Percentiles rank a stretch among this genome's conserved stretches.
These are phyloP conservation scores for Spatulosminthurus flaviceps DNA, from an alignment of 2,888 invertebrate species.

Conservation along the genomic window DNA sequence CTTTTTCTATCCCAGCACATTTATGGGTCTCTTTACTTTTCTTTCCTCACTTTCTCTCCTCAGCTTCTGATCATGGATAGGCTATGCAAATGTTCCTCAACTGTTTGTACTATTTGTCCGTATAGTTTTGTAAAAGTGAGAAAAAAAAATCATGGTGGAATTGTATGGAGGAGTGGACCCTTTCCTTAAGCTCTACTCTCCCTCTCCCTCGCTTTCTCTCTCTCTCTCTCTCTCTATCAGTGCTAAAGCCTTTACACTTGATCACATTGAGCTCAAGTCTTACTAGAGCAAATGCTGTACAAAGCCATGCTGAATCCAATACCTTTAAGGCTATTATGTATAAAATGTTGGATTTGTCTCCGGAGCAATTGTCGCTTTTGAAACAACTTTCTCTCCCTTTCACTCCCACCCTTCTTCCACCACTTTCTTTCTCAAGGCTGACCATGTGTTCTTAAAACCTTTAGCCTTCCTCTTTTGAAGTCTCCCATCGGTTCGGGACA, in stretches of 20 bases:
- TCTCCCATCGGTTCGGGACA: too few relatives aligned
- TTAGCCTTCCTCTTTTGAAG: too few relatives aligned
- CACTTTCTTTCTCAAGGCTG: too few relatives aligned
- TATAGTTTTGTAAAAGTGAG: neutral
- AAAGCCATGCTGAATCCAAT: conserved; percentile 6
- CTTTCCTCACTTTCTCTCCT: neutral
- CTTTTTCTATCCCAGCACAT: neutral
- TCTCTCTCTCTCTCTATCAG: too few relatives aligned
- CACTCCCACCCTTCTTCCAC: neutral
- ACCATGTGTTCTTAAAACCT: too few relatives aligned
- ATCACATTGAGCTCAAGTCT: conserved; percentile 22
- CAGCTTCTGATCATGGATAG: neutral
- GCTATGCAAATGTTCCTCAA: neutral
- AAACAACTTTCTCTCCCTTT: neutral
- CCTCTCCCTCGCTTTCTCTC: too few relatives aligned
- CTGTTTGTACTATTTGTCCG: too few relatives aligned
- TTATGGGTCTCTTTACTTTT: neutral
- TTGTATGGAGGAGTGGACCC: conserved; percentile 1
- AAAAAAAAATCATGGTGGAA: neutral
- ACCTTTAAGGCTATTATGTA: conserved; percentile 27
- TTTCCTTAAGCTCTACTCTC: conserved; percentile 9
- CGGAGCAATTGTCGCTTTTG: neutral
- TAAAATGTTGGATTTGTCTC: neutral
- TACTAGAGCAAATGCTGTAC: too few relatives aligned
- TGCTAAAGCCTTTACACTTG: neutral